Evolutionary conservation across 2,888 invertebrate species (phyloP).

Genomic region (Adela reaumurella): DNA sequence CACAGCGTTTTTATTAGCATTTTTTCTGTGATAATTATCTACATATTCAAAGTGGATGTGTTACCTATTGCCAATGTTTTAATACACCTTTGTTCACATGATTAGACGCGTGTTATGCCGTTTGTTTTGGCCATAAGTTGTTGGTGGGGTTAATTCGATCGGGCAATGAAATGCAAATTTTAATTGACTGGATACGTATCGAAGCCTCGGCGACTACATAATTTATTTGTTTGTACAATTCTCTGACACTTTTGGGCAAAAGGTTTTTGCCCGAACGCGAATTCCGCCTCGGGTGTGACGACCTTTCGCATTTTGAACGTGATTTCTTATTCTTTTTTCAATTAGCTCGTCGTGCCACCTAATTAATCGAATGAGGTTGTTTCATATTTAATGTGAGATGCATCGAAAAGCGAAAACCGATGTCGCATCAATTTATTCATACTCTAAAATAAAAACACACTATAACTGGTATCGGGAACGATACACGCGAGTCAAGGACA

Average conservation of each 20-base stretch:
- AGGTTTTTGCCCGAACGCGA: not conserved
- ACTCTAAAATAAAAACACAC: too few species aligned
- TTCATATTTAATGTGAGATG: too few species aligned
- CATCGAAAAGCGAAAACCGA: too few species aligned
- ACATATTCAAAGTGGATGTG: not conserved
- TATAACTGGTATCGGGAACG: too few species aligned
- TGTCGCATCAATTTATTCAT: too few species aligned
- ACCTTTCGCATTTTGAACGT: not conserved
- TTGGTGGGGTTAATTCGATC: not conserved
- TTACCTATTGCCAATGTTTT: not conserved
- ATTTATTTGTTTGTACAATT: not conserved
- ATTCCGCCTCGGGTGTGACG: not conserved
- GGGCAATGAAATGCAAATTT: not conserved
- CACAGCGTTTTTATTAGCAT: not conserved
- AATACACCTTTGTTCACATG: too few species aligned
- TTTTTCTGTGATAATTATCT: not conserved
- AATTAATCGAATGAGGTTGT: not conserved
- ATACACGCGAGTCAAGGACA: too few species aligned
- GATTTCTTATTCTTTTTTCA: not conserved
- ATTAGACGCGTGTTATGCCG: too few species aligned
- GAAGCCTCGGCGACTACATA: not conserved
- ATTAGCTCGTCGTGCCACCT: not conserved
- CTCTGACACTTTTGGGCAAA: not conserved
- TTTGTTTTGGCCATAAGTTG: too few species aligned
- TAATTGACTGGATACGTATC: not conserved